These are phyloP conservation scores for Chelonus formosanus DNA, from an alignment of 2,888 invertebrate genomes.

Conservation along the genomic window DNA sequence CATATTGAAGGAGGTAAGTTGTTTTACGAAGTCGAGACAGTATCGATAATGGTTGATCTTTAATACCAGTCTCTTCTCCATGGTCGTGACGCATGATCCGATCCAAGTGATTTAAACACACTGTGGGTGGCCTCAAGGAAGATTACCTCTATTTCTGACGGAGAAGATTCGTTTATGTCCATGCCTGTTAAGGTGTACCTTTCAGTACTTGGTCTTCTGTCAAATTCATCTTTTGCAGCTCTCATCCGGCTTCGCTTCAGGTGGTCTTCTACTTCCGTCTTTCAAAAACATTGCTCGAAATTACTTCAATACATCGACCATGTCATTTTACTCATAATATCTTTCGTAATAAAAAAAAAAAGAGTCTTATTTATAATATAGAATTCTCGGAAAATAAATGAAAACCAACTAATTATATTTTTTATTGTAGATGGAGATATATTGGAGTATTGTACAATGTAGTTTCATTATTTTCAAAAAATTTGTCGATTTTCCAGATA, in stretches of 20 bases:
- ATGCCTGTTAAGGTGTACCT: background rate
- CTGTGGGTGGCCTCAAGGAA: conserved; percentile 9
- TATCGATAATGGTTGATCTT: no score
- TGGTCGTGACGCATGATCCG: background rate
- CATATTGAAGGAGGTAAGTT: no score
- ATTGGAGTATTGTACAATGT: no score
- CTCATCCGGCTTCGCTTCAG: conserved; percentile 6
- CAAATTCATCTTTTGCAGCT: conserved; percentile 8
- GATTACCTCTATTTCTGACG: conserved; percentile 1
- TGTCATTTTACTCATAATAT: background rate
- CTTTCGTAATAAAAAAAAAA: no score
- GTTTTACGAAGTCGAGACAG: no score
- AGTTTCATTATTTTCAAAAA: no score
- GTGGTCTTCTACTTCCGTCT: conserved; percentile 5
- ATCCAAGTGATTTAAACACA: conserved; percentile 7
- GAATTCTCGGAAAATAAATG: no score
- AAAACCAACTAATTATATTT: no score
- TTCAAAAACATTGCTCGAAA: conserved; percentile 2
- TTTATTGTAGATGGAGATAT: no score
- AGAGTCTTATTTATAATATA: no score
- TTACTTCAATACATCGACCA: conserved; percentile 4
- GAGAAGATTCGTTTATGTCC: conserved; percentile 6
- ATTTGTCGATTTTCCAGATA: no score
- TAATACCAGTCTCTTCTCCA: background rate
- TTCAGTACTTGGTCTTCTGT: conserved; percentile 12